These are phyloP conservation scores for Andrena flavipes DNA, from an alignment of 2,888 invertebrate genomes.

Conservation along the genomic window DNA sequence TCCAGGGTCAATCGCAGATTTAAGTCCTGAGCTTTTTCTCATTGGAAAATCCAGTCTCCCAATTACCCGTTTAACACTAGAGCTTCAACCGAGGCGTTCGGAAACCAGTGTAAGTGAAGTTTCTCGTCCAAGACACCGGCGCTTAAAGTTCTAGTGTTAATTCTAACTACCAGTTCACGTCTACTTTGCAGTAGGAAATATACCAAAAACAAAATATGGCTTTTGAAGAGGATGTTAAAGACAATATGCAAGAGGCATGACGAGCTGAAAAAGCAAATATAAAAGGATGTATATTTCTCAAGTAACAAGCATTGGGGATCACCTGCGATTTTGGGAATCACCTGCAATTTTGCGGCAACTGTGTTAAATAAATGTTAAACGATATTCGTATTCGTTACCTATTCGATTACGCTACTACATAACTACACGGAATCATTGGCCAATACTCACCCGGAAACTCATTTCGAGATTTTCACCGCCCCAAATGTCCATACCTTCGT, in stretches of 20 bases:
- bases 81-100: background rate
- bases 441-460: constrained; percentile 93
- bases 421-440: constrained; percentile 10
- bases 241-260: background rate
- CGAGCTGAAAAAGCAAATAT: constrained; percentile 36
- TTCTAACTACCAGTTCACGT: background rate
- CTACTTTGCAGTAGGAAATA: background rate
- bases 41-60: background rate
- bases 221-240: background rate
- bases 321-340: constrained; percentile 27
- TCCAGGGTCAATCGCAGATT: constrained; percentile 12
- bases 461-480: constrained; percentile 98
- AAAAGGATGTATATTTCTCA: background rate
- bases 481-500: constrained; percentile 99
- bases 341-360: constrained; percentile 30
- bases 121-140: background rate
- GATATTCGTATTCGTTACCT: background rate
- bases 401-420: background rate
- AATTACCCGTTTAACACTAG: background rate
- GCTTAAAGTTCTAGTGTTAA: constrained; percentile 24
- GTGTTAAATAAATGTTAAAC: constrained; percentile 14
- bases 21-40: background rate
- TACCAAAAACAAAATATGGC: constrained; percentile 4
- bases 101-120: background rate
- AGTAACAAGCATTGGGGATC: constrained; percentile 1